These are phyloP conservation scores for Notiomystis cincta DNA, from an alignment of 2,113 vertebrate genomes.

Conservation along the genomic window DNA sequence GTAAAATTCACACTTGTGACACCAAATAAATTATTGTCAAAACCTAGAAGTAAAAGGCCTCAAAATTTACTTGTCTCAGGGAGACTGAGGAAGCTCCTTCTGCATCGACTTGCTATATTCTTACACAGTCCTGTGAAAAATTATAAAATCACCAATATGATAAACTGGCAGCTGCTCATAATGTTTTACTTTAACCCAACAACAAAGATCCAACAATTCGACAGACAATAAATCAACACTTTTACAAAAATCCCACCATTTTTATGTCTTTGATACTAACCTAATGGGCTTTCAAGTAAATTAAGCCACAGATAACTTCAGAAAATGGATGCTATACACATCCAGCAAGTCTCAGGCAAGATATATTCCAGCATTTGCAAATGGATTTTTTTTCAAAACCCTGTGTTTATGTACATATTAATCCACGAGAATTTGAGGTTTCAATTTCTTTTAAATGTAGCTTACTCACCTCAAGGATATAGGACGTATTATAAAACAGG, in stretches of 20 bases:
- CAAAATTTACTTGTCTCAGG: neutral
- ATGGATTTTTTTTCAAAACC: neutral
- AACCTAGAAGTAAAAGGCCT: neutral
- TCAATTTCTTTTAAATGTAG: neutral
- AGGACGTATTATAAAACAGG: neutral
- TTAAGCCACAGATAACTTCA: neutral
- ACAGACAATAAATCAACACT: neutral
- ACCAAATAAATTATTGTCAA: neutral
- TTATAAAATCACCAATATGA: neutral
- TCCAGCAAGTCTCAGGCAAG: neutral
- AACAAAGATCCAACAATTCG: neutral
- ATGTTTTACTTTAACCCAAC: neutral
- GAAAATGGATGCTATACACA: neutral
- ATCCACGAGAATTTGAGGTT: neutral
- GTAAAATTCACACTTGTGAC: neutral
- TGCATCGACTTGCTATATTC: neutral
- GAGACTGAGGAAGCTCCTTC: neutral
- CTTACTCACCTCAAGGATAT: neutral
- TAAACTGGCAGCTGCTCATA: neutral
- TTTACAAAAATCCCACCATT: neutral
- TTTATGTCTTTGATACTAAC: neutral
- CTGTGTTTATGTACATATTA: neutral
- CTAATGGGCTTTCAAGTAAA: neutral
- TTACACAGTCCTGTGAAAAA: neutral
- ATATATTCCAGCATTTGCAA: neutral